Base-by-base conservation (phyloP, 2,888 invertebrate species). In the Hirtodrosophila alboralis region DNA sequence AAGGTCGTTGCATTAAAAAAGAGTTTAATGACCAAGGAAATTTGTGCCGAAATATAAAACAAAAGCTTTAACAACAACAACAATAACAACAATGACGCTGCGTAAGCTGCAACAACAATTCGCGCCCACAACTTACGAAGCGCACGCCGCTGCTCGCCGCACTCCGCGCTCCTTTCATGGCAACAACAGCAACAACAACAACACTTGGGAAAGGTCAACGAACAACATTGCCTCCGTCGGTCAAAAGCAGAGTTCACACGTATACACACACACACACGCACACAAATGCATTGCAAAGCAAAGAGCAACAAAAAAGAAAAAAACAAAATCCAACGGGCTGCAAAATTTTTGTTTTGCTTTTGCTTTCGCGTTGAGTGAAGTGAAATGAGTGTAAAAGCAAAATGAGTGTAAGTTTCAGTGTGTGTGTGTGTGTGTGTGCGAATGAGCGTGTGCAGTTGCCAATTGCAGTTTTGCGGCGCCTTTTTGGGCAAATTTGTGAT, bases 231-330 rank as follows among this genome's bases (percentile, higher is more conserved):
- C 79, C 79, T 80, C 81, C 79, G 80, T 80, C 81, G 84, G 84
- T 84, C 81, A 83, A 80, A 83, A 83, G 79, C 81, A 84, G 81
- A 83, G 81, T 83, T 83, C 84, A 84, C 78, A 83, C 77, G 75
- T 75, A 72, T 65, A 57, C 38, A 33, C 48, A 54, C 75, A 60
- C 31, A 40, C 16, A 61, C 26, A 36, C 53, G 31, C 47, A 67
- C 18, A 31, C 68, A 36, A 44, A 44, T 43, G 62, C 66, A 73
- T 33, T 60, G 68, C 30, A 14, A n/a, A n/a, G 18, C 18, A 18
- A 18, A 5, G 48, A 44, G 51, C 59, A 26, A 63, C 52, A 56
- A 48, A 66, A 47, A 56, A 62, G 64, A 74, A 68, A 68, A 61
- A 65, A 65, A 65, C 60, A 61, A 71, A 72, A 69, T 59, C 49